Conservation (phyloP, 2,888 invertebrate genomes). For the Cataglyphis albicans region DNA sequence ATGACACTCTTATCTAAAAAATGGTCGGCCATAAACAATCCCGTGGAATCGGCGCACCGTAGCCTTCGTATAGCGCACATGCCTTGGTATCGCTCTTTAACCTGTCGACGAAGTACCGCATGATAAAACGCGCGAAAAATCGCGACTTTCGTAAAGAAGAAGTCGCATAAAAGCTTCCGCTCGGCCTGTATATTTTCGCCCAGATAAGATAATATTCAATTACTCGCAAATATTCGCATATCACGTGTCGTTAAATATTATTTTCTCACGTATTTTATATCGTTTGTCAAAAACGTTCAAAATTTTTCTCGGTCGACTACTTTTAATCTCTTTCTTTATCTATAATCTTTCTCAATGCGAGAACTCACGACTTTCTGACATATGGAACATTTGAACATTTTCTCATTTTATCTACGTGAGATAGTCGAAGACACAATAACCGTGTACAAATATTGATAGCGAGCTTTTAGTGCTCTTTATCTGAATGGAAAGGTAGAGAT, state of each 20-base stretch:
- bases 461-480: neutral
- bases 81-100: slow-evolving; percentile 69
- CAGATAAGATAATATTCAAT: slow-evolving; percentile 39
- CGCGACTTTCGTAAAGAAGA: slow-evolving; percentile 25
- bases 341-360: neutral
- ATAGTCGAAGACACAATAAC: neutral
- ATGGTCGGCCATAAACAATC: slow-evolving; percentile 77
- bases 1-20: slow-evolving; percentile 80
- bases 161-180: slow-evolving; percentile 11
- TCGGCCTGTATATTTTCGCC: neutral
- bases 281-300: neutral
- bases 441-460: slow-evolving; percentile 1
- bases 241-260: slow-evolving; percentile 2
- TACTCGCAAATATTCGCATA: neutral
- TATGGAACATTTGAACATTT: neutral
- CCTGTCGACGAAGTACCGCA: slow-evolving; percentile 71
- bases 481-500: neutral
- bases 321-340: neutral
- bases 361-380: neutral
- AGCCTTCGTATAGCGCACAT: slow-evolving; percentile 74
- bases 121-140: slow-evolving; percentile 66
- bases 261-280: neutral
- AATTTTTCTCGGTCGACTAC: neutral
- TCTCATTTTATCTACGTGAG: slow-evolving; percentile 8
- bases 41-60: slow-evolving; percentile 74